A percentile compares a stretch with the other conserved stretches of the same genome.
Evolutionary conservation across 2,888 invertebrate genomes (phyloP).

Genomic region (Pediacus dermestoides): DNA sequence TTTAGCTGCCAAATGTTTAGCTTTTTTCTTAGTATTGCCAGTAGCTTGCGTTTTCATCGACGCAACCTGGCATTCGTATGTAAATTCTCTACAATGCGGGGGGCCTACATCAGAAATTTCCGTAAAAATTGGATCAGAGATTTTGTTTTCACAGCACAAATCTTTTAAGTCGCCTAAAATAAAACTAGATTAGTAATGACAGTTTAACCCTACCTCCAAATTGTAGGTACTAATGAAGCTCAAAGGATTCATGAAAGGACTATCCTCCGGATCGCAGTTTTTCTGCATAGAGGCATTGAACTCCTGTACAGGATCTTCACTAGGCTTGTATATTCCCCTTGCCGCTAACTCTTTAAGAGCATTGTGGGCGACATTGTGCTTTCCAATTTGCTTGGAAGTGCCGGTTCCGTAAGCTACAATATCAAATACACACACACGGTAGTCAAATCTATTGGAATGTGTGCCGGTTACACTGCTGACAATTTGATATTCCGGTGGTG

Average conservation of each 20-base stretch:
- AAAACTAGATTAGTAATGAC: conserved; percentile 1
- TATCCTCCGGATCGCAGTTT: conserved; percentile 20
- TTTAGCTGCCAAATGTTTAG: conserved; percentile 61
- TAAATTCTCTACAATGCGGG: conserved; percentile 63
- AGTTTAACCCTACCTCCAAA: conserved; percentile 3
- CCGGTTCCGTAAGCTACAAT: conserved; percentile 43
- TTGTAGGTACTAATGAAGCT: conserved; percentile 10
- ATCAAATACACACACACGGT: conserved; percentile 43
- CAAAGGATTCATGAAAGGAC: conserved; percentile 22
- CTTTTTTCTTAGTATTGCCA: conserved; percentile 62
- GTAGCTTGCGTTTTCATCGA: conserved; percentile 55
- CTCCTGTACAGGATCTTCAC: conserved; percentile 31
- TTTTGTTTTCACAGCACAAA: conserved; percentile 50
- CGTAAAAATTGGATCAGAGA: conserved; percentile 54
- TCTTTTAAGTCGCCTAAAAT: conserved; percentile 42
- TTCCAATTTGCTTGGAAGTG: conserved; percentile 58
- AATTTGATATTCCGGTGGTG: conserved; percentile 54
- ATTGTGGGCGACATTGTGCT: conserved; percentile 57
- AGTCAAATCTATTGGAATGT: conserved; percentile 52
- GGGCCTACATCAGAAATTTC: conserved; percentile 63
- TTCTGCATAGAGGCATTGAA: conserved; percentile 31
- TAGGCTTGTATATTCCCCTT: conserved; percentile 41
- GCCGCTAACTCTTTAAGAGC: conserved; percentile 50
- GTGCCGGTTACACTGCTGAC: conserved; percentile 37
- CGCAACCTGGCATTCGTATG: conserved; percentile 55